Evolutionary conservation across 1,140 invertebrate genomes (phyloP), one percentile per base, ranked within the genome.

Genomic region (Diachasmimorpha longicaudata): DNA sequence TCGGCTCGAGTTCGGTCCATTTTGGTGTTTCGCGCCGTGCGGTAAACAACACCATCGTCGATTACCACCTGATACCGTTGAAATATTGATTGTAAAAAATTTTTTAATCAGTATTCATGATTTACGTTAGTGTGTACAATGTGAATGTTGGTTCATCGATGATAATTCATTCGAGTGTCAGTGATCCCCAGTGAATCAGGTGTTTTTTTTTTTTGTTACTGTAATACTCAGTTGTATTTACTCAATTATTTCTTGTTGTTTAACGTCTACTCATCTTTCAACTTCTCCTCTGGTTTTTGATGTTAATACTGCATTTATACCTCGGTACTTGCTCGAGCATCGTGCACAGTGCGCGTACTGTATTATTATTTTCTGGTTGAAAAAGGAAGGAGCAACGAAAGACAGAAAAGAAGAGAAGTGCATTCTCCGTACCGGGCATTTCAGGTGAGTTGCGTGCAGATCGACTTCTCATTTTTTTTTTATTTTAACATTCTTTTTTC

Each of bases 21-120:
- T 79, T 76, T 75, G 75, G 75, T 74, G 75, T 76, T 79, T 79
- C 75, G 75, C 72, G 78, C 70, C 75, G 75, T 70, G 42, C 78
- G 44, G 75, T 79, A 67, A 73, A 77, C 75, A 79, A 39, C 25
- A 36, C 69, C 67, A 39, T n/a, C 46, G 10, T 70, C 36, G 3
- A 52, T 16, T 13, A 19, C 13, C 48, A 52, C 14, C 16, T 16
- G 9, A 52, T 19, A 6, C 14, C 19, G 14, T 52, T n/a, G 13
- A 52, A 52, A 52, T 19, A 2, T 14, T 46, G 3, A 10, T 9
- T 9, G 1, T 19, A 52, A 52, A 9, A 52, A 19, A 52, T 1
- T 19, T 13, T 1, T 4, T 2, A 68, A 25, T 5, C 14, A 14
- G 31, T 10, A 21, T 25, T 16, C 31, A 39, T 16, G 13, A 52